phyloP scores from a whole-genome alignment of 64 coral and sea anemone genomes.

The Montipora capricornis region DNA sequence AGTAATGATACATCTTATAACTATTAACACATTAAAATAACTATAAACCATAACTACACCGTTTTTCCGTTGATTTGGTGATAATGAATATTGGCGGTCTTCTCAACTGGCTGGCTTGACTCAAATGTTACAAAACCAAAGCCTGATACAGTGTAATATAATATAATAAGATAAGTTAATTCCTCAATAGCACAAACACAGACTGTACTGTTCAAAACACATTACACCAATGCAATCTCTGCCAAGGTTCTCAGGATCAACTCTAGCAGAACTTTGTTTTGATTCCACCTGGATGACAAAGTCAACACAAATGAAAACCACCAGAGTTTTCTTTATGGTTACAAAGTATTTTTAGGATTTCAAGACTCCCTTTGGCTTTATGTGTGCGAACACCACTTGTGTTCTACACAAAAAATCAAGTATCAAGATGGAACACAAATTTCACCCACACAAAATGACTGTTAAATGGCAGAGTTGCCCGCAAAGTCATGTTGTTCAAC shows the following conservation, averaged over 20 bases:
- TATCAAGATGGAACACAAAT: neutral
- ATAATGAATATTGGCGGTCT: constrained; percentile 62
- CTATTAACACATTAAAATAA: neutral
- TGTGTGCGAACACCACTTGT: too few species aligned
- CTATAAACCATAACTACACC: constrained; percentile 69
- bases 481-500: neutral
- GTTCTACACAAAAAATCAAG: too few species aligned
- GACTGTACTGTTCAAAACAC: constrained; percentile 1
- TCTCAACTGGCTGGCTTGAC: constrained; percentile 56
- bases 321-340: neutral
- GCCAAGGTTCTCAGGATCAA: neutral
- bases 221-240: neutral
- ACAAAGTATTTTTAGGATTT: too few species aligned
- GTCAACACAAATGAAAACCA: neutral
- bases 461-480: too few species aligned
- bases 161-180: constrained; percentile 65
- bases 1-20: neutral
- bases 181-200: constrained; percentile 51
- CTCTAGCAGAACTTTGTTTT: neutral
- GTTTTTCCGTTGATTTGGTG: constrained; percentile 77
- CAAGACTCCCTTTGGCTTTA: too few species aligned
- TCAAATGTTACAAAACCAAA: constrained; percentile 72
- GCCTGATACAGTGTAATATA: constrained; percentile 59
- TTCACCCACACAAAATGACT: neutral
- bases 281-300: neutral